Base-by-base conservation (phyloP, 2,113 vertebrate genomes). In the Forbesichthys agassizii region DNA sequence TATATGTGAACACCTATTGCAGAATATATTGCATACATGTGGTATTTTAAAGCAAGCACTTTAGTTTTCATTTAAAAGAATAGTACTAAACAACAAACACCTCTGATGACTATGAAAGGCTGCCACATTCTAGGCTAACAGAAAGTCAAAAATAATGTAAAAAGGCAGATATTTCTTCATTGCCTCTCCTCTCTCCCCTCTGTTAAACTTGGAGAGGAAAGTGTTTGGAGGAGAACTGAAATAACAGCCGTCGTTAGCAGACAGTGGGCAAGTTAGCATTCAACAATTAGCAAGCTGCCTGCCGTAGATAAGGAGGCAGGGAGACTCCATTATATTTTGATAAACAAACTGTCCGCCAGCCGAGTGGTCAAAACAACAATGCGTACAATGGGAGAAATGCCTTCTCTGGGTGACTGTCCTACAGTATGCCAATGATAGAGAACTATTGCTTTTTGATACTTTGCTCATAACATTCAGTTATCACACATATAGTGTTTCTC, bases 281-380 rank as follows among this genome's bases (percentile, higher is more conserved):
- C 69, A 82, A 78, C 67, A 67, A 84, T 81, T 61, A 84, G 73
- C 73, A 79, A 88, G 81, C 87, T 88, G 87, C 75, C 67, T 82
- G 82, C 9, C 4, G 66, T 76, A 88, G 90, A 91, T 88, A 88
- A 91, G 89, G 59, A 67, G 80, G 80, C 73, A 77, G 66, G 69
- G 62, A 82, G 61, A 71, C 48, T 69, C 1, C 57, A 47, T 80
- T 80, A 87, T 74, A 85, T 78, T 80, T 81, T 56, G 61, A 84
- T 70, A 78, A 72, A 65, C 70, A 77, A 74, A 67, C 73, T 78
- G 68, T 75, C 69, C 69, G 67, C 58, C 64, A 64, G 66, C 70
- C 47, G 66, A 18, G 12, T 11, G 65, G 80, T 64, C 65, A 74
- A 84, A 68, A 51, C 55, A 57, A 16, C 59, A 64, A 63, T 58